Conservation (phyloP, 2,113 vertebrate species). For the Scatophagus argus region DNA sequence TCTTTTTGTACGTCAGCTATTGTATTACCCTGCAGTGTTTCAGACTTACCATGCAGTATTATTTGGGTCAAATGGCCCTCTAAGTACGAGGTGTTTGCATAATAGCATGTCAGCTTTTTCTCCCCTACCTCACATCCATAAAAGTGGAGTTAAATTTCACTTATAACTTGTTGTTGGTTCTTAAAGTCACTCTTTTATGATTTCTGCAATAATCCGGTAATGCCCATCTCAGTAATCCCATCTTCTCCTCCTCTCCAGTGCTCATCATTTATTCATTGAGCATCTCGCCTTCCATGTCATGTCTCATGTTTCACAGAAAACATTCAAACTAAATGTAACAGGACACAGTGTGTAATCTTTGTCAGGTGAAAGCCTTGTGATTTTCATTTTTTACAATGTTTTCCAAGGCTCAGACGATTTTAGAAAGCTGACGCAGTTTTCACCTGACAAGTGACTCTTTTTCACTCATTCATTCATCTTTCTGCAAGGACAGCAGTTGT, state of each 20-base stretch:
- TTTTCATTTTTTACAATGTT: neutral
- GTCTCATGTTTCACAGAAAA: constrained; percentile 56
- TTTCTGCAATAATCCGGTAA: constrained; percentile 43
- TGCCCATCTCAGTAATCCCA: constrained; percentile 21
- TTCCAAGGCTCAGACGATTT: constrained; percentile 13
- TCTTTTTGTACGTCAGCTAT: constrained; percentile 21
- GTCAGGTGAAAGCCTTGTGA: constrained; percentile 22
- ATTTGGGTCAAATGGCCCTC: constrained; percentile 9
- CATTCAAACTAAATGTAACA: constrained; percentile 33
- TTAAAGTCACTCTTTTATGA: constrained; percentile 10
- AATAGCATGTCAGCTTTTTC: neutral
- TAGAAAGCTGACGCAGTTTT: neutral
- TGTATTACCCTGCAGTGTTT: constrained; percentile 52
- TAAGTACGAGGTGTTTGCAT: constrained; percentile 3
- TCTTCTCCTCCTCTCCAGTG: constrained; percentile 7
- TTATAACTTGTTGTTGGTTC: constrained; percentile 16
- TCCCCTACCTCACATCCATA: constrained; percentile 43
- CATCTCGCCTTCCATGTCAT: constrained; percentile 66
- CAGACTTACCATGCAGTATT: constrained; percentile 45
- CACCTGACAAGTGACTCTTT: constrained; percentile 16
- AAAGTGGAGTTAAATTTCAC: constrained; percentile 42
- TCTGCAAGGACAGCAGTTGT: constrained; percentile 20
- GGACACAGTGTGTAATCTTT: neutral
- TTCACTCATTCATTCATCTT: neutral
- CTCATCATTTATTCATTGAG: constrained; percentile 68